Evolutionary conservation across 2,113 vertebrate genomes (phyloP).

Genomic region (Rhea pennata): DNA sequence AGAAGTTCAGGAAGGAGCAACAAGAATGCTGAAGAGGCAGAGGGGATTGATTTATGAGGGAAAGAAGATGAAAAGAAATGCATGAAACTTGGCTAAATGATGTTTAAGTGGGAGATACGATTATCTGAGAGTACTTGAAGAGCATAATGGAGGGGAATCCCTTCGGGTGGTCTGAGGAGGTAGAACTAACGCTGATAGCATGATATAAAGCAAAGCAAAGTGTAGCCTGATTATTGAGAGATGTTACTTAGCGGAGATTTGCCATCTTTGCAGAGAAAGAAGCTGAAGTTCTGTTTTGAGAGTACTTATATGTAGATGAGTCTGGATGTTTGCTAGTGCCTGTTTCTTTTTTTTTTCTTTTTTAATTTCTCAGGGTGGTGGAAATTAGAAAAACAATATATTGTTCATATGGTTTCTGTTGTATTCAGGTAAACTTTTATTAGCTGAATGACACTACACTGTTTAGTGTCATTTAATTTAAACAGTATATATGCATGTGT

Average conservation of each 20-base stretch:
- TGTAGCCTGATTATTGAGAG: neutral
- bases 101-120: slow-evolving; percentile 49
- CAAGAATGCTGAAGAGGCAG: slow-evolving; percentile 44
- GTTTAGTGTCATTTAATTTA: neutral
- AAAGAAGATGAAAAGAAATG: slow-evolving; percentile 62
- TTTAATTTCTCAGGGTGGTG: neutral
- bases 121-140: slow-evolving; percentile 56
- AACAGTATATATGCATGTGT: neutral
- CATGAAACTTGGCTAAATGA: slow-evolving; percentile 42
- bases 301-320: neutral
- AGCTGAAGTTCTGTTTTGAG: neutral
- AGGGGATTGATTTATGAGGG: slow-evolving; percentile 53
- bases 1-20: slow-evolving; percentile 41
- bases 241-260: slow-evolving; percentile 1
- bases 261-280: neutral
- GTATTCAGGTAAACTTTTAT: neutral
- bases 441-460: neutral
- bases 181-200: neutral
- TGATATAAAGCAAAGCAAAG: neutral
- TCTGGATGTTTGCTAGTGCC: neutral
- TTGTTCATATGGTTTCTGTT: neutral
- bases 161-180: slow-evolving; percentile 43
- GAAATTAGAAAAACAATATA: neutral
- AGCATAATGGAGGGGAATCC: neutral
- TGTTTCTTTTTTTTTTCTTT: neutral